Evolutionary conservation across 2,113 vertebrate genomes (phyloP).

Genomic region (Suncus etruscus): DNA sequence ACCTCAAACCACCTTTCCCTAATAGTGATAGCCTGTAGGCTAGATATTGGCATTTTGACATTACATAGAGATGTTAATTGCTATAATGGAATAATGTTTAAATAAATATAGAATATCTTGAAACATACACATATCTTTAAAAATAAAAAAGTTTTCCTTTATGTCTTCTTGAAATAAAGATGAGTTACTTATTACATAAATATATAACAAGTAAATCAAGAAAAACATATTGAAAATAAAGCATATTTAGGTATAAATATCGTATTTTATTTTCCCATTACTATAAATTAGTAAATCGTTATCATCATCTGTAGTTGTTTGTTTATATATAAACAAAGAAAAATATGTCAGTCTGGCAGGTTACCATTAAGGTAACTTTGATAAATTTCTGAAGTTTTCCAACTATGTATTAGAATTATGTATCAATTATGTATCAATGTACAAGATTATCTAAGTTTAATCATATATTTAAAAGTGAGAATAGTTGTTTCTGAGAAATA

Average conservation of each 20-base stretch:
- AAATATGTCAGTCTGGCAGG: background rate
- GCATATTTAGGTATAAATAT: background rate
- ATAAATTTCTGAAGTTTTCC: background rate
- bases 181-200: background rate
- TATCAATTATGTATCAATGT: background rate
- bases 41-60: background rate
- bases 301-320: background rate
- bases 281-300: slow-evolving; percentile 11
- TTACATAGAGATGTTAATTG: background rate
- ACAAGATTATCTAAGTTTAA: background rate
- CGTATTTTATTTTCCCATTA: background rate
- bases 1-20: too few species aligned
- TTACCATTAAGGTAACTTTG: slow-evolving; percentile 8
- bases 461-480: slow-evolving; percentile 19
- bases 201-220: background rate
- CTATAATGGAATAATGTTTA: background rate
- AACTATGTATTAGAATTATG: too few species aligned
- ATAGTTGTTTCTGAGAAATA: slow-evolving; percentile 42
- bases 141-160: background rate
- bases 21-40: background rate
- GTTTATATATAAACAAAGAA: background rate
- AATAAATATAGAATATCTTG: background rate
- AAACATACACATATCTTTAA: background rate
- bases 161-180: background rate
- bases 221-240: background rate